Evolutionary conservation across 2,797 vertebrate genomes (phyloP).

Genomic region (Acrossocheilus wenchowensis): DNA sequence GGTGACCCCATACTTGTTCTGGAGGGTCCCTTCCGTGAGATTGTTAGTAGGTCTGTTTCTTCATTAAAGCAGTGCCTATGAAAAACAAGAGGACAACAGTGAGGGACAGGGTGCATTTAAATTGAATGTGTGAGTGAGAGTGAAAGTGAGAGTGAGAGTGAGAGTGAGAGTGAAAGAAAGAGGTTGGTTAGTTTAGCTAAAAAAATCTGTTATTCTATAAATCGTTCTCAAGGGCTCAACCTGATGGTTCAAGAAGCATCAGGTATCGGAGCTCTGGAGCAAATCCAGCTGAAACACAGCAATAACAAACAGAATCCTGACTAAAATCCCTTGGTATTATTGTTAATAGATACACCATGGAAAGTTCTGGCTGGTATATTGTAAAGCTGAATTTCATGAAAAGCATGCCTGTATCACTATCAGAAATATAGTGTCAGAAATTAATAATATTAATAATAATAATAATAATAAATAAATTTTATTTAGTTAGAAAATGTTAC

Average conservation of each 20-base stretch:
- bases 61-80: constrained; percentile 89
- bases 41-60: constrained; percentile 82
- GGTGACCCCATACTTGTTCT: constrained; percentile 88
- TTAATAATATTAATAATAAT: background rate
- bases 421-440: background rate
- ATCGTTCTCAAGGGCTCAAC: background rate
- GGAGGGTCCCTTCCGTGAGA: constrained; percentile 77
- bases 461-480: background rate
- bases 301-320: background rate
- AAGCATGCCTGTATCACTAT: background rate
- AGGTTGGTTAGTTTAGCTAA: background rate
- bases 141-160: background rate
- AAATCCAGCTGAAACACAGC: background rate
- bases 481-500: background rate
- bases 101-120: constrained; percentile 49
- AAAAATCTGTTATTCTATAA: background rate
- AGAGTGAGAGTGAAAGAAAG: background rate
- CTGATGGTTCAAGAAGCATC: background rate
- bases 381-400: background rate
- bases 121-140: background rate
- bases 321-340: background rate
- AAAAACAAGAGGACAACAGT: constrained; percentile 68
- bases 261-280: background rate
- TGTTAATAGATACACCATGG: background rate
- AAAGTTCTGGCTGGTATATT: background rate